Conservation (phyloP, 2,113 vertebrate species). For the Gasterosteus nipponicus region DNA sequence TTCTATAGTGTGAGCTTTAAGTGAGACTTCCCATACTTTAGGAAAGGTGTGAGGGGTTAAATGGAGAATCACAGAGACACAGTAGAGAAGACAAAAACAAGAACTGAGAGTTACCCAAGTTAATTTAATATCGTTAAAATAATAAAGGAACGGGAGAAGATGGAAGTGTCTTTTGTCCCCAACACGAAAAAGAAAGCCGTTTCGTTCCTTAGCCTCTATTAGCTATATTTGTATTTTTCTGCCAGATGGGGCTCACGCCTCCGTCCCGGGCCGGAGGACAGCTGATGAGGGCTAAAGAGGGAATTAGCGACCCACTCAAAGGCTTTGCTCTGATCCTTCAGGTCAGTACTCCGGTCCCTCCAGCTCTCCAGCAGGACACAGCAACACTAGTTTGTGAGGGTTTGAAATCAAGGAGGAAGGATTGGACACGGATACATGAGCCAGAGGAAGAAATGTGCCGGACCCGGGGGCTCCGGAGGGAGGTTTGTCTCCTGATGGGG, state of each 20-base stretch:
- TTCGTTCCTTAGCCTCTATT: constrained; percentile 1
- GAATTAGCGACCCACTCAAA: constrained; percentile 83
- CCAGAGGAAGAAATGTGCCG: constrained; percentile 19
- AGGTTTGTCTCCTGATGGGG: not conserved
- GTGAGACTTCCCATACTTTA: constrained; percentile 56
- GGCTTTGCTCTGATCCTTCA: constrained; percentile 82
- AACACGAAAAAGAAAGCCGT: not conserved
- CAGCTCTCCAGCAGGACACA: constrained; percentile 74
- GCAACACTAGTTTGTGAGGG: constrained; percentile 71
- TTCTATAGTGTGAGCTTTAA: not conserved
- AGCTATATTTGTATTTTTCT: constrained; percentile 35
- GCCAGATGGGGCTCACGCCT: constrained; percentile 73
- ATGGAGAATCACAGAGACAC: not conserved
- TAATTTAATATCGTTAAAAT: not conserved
- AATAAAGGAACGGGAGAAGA: not conserved
- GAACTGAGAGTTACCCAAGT: not conserved
- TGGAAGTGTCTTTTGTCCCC: not conserved
- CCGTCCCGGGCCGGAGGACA: constrained; percentile 69
- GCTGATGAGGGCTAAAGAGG: constrained; percentile 81
- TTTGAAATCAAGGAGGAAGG: constrained; percentile 62
- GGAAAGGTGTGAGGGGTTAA: not conserved
- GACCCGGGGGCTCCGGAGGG: not conserved
- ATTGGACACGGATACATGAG: constrained; percentile 58
- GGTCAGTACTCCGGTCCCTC: constrained; percentile 72
- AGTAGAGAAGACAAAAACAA: not conserved